phyloP scores from a whole-genome alignment of 1,140 invertebrate genomes.

The Drosophila repletoides region DNA sequence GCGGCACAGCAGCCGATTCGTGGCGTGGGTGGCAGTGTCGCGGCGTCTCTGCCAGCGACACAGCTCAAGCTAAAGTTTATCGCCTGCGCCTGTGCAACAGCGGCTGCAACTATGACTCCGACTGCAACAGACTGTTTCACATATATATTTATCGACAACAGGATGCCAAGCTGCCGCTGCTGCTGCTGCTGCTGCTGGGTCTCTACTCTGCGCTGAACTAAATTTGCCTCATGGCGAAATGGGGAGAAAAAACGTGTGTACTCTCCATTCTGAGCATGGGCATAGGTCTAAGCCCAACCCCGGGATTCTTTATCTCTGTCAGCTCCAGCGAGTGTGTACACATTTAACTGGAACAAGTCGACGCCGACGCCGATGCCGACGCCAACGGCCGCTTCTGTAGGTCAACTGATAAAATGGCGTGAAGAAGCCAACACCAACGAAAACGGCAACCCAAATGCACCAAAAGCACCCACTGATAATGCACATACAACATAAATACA shows the following conservation, averaged over 20 bases:
- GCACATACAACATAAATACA: neutral
- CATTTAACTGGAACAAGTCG: slow-evolving; percentile 35
- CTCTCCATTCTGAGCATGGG: neutral
- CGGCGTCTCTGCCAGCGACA: neutral
- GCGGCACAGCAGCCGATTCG: too few relatives aligned
- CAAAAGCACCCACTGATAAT: slow-evolving; percentile 31
- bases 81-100: slow-evolving; percentile 35
- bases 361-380: slow-evolving; percentile 7
- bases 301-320: slow-evolving; percentile 30
- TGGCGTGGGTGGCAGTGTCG: slow-evolving; percentile 33
- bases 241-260: slow-evolving; percentile 19
- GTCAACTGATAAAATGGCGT: slow-evolving; percentile 70
- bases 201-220: too few relatives aligned
- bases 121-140: slow-evolving; percentile 35
- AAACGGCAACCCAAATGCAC: slow-evolving; percentile 36
- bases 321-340: slow-evolving; percentile 9
- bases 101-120: slow-evolving; percentile 30
- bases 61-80: slow-evolving; percentile 17
- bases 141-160: slow-evolving; percentile 43
- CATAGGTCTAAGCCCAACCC: slow-evolving; percentile 14
- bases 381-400: slow-evolving; percentile 49
- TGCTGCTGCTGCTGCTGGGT: too few relatives aligned
- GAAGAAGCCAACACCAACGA: slow-evolving; percentile 35
- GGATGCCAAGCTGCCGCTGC: slow-evolving; percentile 45
- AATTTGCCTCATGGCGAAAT: slow-evolving; percentile 38